Percentiles rank a stretch among this genome's conserved stretches.
phyloP scores from a whole-genome alignment of 2,888 invertebrate species.

The Noctua pronuba region DNA sequence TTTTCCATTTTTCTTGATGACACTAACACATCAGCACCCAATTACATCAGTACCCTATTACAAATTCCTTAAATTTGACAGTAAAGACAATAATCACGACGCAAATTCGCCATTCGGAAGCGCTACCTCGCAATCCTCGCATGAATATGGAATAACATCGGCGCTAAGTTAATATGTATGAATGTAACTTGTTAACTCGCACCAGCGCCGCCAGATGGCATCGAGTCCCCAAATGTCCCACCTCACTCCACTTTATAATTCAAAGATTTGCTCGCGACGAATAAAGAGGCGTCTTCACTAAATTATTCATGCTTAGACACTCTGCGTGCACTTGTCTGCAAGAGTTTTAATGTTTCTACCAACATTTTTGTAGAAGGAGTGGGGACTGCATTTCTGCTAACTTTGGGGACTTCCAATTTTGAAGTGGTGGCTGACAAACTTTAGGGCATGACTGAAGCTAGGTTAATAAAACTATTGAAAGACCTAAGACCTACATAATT shows the following conservation, averaged over 20 bases:
- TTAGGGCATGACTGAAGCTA: constrained; percentile 1
- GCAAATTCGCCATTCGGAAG: constrained; percentile 66
- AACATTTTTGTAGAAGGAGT: constrained; percentile 40
- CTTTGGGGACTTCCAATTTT: constrained; percentile 15
- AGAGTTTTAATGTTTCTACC: constrained; percentile 57
- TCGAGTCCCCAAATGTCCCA: constrained; percentile 76
- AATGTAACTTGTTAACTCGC: constrained; percentile 85
- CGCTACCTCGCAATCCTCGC: constrained; percentile 70
- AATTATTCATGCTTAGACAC: constrained; percentile 83
- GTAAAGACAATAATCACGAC: constrained; percentile 58
- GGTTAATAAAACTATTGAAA: neutral
- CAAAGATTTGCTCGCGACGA: constrained; percentile 86
- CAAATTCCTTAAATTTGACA: constrained; percentile 44
- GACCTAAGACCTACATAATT: neutral
- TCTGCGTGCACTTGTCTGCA: constrained; percentile 60
- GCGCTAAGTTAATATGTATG: constrained; percentile 87
- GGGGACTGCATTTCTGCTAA: constrained; percentile 26
- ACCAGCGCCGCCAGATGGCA: constrained; percentile 78
- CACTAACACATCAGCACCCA: neutral
- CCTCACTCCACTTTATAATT: constrained; percentile 86
- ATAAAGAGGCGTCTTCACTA: constrained; percentile 82
- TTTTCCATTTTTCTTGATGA: constrained; percentile 1
- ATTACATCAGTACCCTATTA: constrained; percentile 9
- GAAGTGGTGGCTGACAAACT: constrained; percentile 5
- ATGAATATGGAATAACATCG: constrained; percentile 84